A percentile compares a stretch with the other conserved stretches of the same genome.
phyloP scores from a whole-genome alignment of 2,797 vertebrate genomes.

The Phyllotis vaccarum region DNA sequence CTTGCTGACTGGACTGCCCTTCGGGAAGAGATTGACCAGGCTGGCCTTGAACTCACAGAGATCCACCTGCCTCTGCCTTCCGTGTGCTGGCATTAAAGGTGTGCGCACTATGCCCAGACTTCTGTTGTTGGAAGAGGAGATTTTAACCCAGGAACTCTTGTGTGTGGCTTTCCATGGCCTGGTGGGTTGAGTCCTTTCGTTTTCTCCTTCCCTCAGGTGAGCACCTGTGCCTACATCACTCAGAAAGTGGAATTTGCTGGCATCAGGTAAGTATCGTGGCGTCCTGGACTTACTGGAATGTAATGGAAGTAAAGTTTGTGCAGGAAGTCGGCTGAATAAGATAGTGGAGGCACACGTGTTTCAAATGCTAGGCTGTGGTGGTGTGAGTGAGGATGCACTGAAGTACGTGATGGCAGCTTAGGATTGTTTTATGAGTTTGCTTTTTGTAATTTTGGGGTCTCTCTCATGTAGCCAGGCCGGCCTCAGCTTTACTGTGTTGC shows the following conservation, averaged over 20 bases:
- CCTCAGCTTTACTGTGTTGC: not conserved
- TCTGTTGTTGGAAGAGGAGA: not conserved
- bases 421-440: not conserved
- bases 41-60: not conserved
- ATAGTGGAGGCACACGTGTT: not conserved
- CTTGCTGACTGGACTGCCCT: not conserved
- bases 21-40: not conserved
- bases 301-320: not conserved
- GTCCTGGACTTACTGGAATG: not conserved
- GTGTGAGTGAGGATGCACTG: not conserved
- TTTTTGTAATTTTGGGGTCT: not conserved
- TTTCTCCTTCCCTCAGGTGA: conserved; percentile 90
- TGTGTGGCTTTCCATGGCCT: not conserved
- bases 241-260: conserved; percentile 99
- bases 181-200: not conserved
- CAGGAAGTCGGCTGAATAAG: not conserved
- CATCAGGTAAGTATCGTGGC: conserved; percentile 91
- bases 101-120: not conserved
- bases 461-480: not conserved
- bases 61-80: not conserved
- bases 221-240: conserved; percentile 97
- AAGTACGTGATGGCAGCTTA: not conserved
- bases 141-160: not conserved
- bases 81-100: not conserved
- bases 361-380: not conserved